A percentile compares a stretch with the other conserved stretches of the same genome.
Conservation (phyloP, 2,113 vertebrate genomes). For the Cololabis saira region DNA sequence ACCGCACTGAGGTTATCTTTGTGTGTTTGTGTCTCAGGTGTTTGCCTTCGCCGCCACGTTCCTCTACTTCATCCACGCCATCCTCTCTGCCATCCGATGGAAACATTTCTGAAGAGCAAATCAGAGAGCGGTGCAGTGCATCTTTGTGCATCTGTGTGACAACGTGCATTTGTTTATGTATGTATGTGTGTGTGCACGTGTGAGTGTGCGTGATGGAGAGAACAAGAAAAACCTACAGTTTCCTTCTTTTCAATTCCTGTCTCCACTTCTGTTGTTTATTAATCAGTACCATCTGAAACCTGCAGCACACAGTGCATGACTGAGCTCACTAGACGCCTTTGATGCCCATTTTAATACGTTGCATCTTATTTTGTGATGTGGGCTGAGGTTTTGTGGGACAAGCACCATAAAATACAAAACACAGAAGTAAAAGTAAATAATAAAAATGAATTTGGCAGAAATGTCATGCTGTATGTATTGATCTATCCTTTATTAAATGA, state of each 20-base stretch:
- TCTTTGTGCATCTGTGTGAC: constrained; percentile 1
- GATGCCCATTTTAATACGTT: not conserved
- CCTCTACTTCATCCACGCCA: constrained; percentile 85
- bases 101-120: constrained; percentile 71
- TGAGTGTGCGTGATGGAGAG: no score
- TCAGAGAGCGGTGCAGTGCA: not conserved
- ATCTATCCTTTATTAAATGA: no score
- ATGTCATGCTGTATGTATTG: no score
- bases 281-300: not conserved
- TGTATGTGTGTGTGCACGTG: not conserved
- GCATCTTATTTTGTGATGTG: not conserved
- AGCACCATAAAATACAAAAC: not conserved
- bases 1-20: not conserved
- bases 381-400: not conserved
- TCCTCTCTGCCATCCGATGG: constrained; percentile 80
- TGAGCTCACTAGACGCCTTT: not conserved
- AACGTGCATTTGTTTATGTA: not conserved
- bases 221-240: not conserved
- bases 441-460: no score
- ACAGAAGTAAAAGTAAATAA: not conserved
- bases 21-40: constrained; percentile 75
- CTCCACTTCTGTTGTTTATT: not conserved
- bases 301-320: not conserved
- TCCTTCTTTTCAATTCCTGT: no score
- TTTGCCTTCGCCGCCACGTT: constrained; percentile 82